Evolutionary conservation across 2,888 invertebrate species (phyloP), one percentile per base, ranked within the genome.

Genomic region (Drosophila mettleri): DNA sequence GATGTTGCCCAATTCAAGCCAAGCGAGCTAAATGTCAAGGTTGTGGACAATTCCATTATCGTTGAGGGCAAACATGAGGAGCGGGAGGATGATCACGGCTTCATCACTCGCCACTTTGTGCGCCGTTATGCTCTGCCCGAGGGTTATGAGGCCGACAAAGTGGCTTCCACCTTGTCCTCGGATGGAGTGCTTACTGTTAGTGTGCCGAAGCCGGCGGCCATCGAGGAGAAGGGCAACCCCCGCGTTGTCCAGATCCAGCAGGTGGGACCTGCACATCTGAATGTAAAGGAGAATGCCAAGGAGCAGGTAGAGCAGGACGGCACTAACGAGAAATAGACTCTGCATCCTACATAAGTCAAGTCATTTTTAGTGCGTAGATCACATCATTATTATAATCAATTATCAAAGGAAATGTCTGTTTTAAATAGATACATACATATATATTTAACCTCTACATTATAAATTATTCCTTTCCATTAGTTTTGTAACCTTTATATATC

Each of bases 141-240:
- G 41, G 94, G 94, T 41, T 95, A 95, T 78, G 95, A 97, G 64
- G 93, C 95, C 3, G 94, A 95, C 6, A 94, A 95, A 78, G 94
- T 97, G 3, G 93, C 94, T 58, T 97, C 97, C 62, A 95, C 95
- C 5, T 92, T 97, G 31, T 96, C 97, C 8, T 95, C 96, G 0
- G 97, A 97, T 88, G 97, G 97, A 1, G 95, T 97, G 45, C 93
- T 97, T 36, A 96, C 95, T 0, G 94, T 97, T 54, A 94, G 94
- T 9, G 96, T 95, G 0, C 96, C 96, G 0, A 93, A 93, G 58
- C 92, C 92, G 29, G 72, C 79, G 38, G 79, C 88, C 24, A 74
- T 78, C 14, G 79, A 88, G 57, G 89, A 90, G 55, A 88, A 91
- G 75, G 86, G 86, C 9, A 92, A 93, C 0, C 95, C 94, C 67